A percentile compares a stretch with the other conserved stretches of the same genome.
Conservation (phyloP, 2,797 vertebrate species). For the Danio albolineatus region DNA sequence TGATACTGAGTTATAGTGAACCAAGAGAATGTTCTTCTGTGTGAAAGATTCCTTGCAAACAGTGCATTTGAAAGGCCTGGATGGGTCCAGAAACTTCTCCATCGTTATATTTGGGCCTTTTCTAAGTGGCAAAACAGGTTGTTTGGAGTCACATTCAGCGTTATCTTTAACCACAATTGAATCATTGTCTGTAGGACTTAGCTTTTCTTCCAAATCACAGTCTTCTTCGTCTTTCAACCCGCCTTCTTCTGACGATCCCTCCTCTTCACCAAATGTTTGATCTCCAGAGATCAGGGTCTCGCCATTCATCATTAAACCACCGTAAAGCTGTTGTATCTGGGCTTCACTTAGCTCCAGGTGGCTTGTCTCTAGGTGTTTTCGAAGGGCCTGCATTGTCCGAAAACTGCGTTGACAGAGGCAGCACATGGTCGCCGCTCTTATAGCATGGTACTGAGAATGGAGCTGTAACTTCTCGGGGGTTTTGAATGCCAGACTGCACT, state of each 20-base stretch:
- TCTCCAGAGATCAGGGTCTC: slow-evolving; percentile 83
- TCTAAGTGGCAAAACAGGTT: slow-evolving; percentile 82
- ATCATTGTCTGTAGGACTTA: slow-evolving; percentile 85
- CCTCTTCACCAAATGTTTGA: slow-evolving; percentile 64
- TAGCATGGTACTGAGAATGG: slow-evolving; percentile 98
- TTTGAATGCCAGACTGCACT: slow-evolving; percentile 98
- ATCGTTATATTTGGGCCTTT: slow-evolving; percentile 95
- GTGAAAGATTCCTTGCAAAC: slow-evolving; percentile 99
- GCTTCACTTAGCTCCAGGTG: slow-evolving; percentile 91
- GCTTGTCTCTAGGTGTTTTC: slow-evolving; percentile 96
- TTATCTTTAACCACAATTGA: slow-evolving; percentile 84
- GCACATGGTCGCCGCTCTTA: slow-evolving; percentile 97
- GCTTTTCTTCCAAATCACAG: slow-evolving; percentile 87
- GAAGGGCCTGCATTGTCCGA: slow-evolving; percentile 95
- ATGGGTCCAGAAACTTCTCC: slow-evolving; percentile 97
- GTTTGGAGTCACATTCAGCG: slow-evolving; percentile 85
- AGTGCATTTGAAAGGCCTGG: slow-evolving; percentile 97
- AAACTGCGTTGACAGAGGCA: slow-evolving; percentile 98
- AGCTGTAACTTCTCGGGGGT: slow-evolving; percentile 96
- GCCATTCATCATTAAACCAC: slow-evolving; percentile 84
- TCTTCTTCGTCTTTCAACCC: slow-evolving; percentile 84
- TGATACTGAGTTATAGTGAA: slow-evolving; percentile 98
- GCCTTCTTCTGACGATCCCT: slow-evolving; percentile 76
- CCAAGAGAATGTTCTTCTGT: slow-evolving; percentile 97
- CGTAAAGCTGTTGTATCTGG: slow-evolving; percentile 87